Conservation (phyloP, 2,113 vertebrate genomes). For the Gallinago media region DNA sequence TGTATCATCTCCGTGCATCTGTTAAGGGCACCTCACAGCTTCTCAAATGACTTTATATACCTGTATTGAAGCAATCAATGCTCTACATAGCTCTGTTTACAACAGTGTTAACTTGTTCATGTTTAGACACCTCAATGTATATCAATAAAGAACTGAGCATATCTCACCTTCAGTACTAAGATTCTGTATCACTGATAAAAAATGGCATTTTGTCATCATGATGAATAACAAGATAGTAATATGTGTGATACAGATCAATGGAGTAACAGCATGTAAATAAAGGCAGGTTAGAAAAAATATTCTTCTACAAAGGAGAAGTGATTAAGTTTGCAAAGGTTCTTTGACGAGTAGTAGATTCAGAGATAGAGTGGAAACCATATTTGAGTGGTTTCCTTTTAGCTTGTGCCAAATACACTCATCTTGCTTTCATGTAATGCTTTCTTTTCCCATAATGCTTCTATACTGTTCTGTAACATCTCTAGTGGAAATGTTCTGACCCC, state of each 20-base stretch:
- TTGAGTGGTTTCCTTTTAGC: not conserved
- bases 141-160: not conserved
- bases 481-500: not conserved
- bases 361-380: not conserved
- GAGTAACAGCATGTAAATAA: not conserved
- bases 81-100: not conserved
- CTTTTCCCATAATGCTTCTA: not conserved
- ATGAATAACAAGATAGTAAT: not conserved
- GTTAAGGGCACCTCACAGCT: not conserved
- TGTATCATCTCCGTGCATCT: not conserved
- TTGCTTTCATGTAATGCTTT: not conserved
- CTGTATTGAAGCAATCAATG: not conserved
- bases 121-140: not conserved
- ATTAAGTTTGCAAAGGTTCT: not conserved
- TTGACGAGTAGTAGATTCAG: not conserved
- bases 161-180: not conserved
- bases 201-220: not conserved
- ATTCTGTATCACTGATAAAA: not conserved
- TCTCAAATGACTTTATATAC: not conserved
- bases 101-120: not conserved
- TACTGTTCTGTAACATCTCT: not conserved
- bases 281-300: not conserved
- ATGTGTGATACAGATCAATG: not conserved
- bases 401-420: not conserved
- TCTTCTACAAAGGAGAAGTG: not conserved